A percentile compares a stretch with the other conserved stretches of the same genome.
phyloP scores from a whole-genome alignment of 2,113 vertebrate genomes.

The Perca flavescens region DNA sequence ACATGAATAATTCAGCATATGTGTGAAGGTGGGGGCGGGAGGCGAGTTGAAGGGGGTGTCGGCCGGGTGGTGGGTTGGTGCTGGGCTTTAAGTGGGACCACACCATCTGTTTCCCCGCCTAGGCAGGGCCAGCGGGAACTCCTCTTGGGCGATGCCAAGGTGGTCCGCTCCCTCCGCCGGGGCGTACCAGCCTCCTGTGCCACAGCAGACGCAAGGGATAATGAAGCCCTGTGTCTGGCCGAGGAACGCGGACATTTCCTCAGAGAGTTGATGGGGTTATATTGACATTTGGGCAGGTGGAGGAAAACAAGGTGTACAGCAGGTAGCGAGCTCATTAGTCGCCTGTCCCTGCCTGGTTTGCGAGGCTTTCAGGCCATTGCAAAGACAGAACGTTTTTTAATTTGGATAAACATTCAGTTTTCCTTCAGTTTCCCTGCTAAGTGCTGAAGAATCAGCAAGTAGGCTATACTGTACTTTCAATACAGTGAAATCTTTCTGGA shows the following conservation, averaged over 20 bases:
- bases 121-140: slow-evolving; percentile 74
- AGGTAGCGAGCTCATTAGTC: slow-evolving; percentile 73
- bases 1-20: slow-evolving; percentile 86
- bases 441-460: slow-evolving; percentile 36
- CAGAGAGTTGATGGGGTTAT: slow-evolving; percentile 60
- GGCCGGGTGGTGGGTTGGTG: slow-evolving; percentile 59
- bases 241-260: slow-evolving; percentile 62
- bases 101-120: slow-evolving; percentile 85
- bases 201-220: slow-evolving; percentile 74
- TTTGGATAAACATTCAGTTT: slow-evolving; percentile 30
- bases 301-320: slow-evolving; percentile 73
- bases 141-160: slow-evolving; percentile 80
- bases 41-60: slow-evolving; percentile 57
- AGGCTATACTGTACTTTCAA: slow-evolving; percentile 22
- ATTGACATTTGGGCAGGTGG: slow-evolving; percentile 78
- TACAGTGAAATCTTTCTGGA: not conserved
- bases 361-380: slow-evolving; percentile 20
- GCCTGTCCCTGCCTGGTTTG: slow-evolving; percentile 36
- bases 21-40: slow-evolving; percentile 38
- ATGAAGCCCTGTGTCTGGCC: slow-evolving; percentile 78
- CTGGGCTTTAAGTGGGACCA: slow-evolving; percentile 78
- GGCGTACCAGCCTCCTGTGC: slow-evolving; percentile 74
- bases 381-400: slow-evolving; percentile 38
- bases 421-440: slow-evolving; percentile 23
- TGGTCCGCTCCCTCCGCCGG: slow-evolving; percentile 51